Percentiles rank a stretch among this genome's conserved stretches.
Evolutionary conservation across 2,888 invertebrate genomes (phyloP).

Genomic region (Gisinianus flammeolus): DNA sequence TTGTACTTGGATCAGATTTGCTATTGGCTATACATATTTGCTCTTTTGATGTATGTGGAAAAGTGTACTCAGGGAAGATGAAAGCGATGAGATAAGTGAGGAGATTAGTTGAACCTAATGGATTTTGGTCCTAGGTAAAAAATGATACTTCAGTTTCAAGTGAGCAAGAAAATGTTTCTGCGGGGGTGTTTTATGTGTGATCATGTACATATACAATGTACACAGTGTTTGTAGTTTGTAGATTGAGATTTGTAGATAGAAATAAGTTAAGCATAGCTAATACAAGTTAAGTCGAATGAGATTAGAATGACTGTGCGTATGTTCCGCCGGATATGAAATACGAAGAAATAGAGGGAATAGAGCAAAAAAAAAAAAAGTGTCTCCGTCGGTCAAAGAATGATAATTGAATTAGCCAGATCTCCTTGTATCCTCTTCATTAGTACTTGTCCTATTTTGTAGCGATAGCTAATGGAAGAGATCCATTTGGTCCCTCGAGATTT

Average conservation of each 20-base stretch:
- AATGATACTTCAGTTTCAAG: slow-evolving; percentile 31
- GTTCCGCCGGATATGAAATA: not conserved
- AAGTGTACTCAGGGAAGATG: not conserved
- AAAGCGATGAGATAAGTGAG: slow-evolving; percentile 9
- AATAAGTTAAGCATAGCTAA: slow-evolving; percentile 9
- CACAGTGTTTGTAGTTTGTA: not conserved
- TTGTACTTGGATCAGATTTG: not conserved
- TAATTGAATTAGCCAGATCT: slow-evolving; percentile 45
- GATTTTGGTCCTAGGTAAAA: slow-evolving; percentile 27
- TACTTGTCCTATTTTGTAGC: slow-evolving; percentile 43
- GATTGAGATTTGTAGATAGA: not conserved
- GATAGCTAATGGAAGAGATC: slow-evolving; percentile 40
- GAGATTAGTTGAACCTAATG: slow-evolving; percentile 22
- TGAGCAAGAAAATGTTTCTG: not conserved
- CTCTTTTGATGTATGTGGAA: not conserved
- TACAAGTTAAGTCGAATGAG: not conserved
- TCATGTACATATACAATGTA: not conserved
- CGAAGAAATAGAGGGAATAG: not conserved
- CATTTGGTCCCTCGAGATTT: slow-evolving; percentile 44
- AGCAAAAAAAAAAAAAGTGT: slow-evolving; percentile 31
- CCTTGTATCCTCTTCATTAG: slow-evolving; percentile 43
- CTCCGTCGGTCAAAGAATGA: slow-evolving; percentile 42
- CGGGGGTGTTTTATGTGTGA: not conserved
- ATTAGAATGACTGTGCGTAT: slow-evolving; percentile 9
- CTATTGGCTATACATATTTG: not conserved